A percentile compares a stretch with the other conserved stretches of the same genome.
Conservation (phyloP, 2,888 invertebrate genomes). For the Carterocephalus palaemon region DNA sequence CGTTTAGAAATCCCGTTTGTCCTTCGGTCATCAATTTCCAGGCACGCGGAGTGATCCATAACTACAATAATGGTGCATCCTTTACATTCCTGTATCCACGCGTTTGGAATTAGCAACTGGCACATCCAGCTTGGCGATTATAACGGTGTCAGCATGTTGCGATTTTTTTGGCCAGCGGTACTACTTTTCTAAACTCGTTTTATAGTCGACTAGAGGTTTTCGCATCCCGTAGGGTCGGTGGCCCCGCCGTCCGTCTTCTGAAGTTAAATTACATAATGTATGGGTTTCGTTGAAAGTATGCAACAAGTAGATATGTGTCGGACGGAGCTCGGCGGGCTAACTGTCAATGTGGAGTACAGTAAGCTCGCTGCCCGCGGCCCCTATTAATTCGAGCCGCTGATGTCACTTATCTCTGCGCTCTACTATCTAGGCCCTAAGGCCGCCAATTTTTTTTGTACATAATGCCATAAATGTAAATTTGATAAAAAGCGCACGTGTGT, state of each 20-base stretch:
- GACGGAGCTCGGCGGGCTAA: constrained; percentile 69
- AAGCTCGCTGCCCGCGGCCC: constrained; percentile 76
- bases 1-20: constrained; percentile 72
- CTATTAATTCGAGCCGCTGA: constrained; percentile 78
- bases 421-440: constrained; percentile 78
- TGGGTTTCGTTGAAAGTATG: constrained; percentile 73
- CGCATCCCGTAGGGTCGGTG: constrained; percentile 79
- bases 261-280: constrained; percentile 79
- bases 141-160: constrained; percentile 81
- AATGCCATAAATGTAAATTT: constrained; percentile 64
- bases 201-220: constrained; percentile 79
- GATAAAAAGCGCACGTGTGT: constrained; percentile 67
- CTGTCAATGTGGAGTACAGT: constrained; percentile 80
- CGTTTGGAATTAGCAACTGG: constrained; percentile 73
- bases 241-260: constrained; percentile 73
- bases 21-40: constrained; percentile 61
- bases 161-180: constrained; percentile 80
- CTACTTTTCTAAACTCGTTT: constrained; percentile 80
- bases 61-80: constrained; percentile 71
- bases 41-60: constrained; percentile 66
- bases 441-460: constrained; percentile 76
- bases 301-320: constrained; percentile 80
- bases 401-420: constrained; percentile 77
- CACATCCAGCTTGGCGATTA: constrained; percentile 79
- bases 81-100: constrained; percentile 62